Base-by-base conservation (phyloP, 2,888 invertebrate genomes). In the Clanis bilineata region DNA sequence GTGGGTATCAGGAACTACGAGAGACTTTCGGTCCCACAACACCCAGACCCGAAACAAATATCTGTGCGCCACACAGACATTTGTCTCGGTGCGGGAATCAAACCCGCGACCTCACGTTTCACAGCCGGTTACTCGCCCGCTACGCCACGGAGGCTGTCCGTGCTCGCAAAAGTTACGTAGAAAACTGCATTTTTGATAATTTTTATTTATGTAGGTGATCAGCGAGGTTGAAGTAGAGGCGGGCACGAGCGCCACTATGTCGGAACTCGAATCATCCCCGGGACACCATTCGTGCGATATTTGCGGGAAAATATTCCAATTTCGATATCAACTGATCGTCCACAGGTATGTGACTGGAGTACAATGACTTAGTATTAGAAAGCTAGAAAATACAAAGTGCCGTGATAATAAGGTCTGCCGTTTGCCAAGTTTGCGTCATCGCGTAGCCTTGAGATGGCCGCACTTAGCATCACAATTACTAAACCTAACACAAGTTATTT, bases 291-390 rank as follows among this genome's bases (percentile, higher is more conserved):
- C 95, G 18, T 97, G 97, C 83, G 97, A 97, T 83, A 94, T 97
- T 63, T 97, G 97, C 75, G 96, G 96, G 57, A 97, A 97, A 88
- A 95, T 96, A 88, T 97, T 97, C 86, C 96, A 96, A 76, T 97
- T 96, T 84, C 95, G 97, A 61, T 97, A 97, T 86, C 97, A 97
- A 81, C 93, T 97, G 62, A 97, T 97, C 73, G 97, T 97, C 44
- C 97, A 97, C 87, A 93, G 93, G 92, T 91, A 87, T 83, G 77
- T 70, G 60, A 56, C 3, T 15, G 18, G 18, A 9, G 7, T 18
- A 18, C 18, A 32, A 12, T 44, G 15, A n/a, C n/a, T 51, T 51
- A 18, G 10, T 28, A 10, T 51, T 47, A 12, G 51, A 32, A 51
- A 21, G 9, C 32, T 32, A 18, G 7, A 32, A 18, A 51, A 32